These are phyloP conservation scores for Hydractinia echinata DNA, from an alignment of 30 jellyfish, hydroid and myxozoan species.

Conservation along the genomic window DNA sequence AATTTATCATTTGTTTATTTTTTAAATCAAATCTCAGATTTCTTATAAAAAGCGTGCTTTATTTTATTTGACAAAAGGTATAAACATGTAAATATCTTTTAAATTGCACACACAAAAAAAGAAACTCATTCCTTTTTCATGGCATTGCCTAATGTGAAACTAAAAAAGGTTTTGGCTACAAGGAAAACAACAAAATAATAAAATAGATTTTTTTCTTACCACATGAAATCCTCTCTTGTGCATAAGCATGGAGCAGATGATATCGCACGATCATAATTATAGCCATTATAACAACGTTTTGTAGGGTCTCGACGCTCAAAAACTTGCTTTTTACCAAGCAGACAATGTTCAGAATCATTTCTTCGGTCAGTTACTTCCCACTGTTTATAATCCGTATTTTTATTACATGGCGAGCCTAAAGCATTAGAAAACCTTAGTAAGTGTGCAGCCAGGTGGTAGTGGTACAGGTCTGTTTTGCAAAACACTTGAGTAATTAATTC, in stretches of 20 bases:
- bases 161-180: background rate
- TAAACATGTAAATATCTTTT: too few relatives aligned
- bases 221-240: conserved; percentile 68
- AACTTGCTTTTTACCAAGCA: conserved; percentile 65
- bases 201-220: conserved; percentile 42
- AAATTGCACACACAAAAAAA: too few relatives aligned
- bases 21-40: too few relatives aligned
- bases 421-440: background rate
- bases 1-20: too few relatives aligned
- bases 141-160: background rate
- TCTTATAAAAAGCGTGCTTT: too few relatives aligned
- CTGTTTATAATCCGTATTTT: conserved; percentile 46
- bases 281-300: conserved; percentile 68
- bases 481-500: too few relatives aligned
- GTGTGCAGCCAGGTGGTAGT: too few relatives aligned
- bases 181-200: background rate
- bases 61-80: too few relatives aligned
- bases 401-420: conserved; percentile 58
- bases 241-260: conserved; percentile 53
- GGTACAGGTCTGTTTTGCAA: too few relatives aligned
- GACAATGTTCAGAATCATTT: conserved; percentile 56
- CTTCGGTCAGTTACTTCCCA: conserved; percentile 72
- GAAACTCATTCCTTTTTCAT: too few relatives aligned
- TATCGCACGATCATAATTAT: conserved; percentile 70
- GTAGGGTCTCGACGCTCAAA: conserved; percentile 65